Conservation (phyloP, 2,797 vertebrate genomes). For the Oreonectes daqikongensis region DNA sequence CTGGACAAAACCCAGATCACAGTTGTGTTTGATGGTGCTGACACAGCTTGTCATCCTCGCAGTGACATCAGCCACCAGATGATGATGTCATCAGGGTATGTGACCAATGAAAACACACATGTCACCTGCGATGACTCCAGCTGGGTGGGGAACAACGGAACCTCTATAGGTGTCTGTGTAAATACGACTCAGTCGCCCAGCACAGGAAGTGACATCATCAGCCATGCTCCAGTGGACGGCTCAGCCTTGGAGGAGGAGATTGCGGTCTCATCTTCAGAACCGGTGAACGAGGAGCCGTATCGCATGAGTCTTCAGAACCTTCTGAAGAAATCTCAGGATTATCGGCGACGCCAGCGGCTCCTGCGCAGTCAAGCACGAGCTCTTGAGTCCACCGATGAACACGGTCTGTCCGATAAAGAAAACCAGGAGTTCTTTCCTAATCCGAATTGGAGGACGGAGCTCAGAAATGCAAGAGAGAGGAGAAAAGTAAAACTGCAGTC, state of each 20-base stretch:
- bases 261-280: conserved; percentile 36
- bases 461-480: conserved; percentile 61
- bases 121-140: conserved; percentile 40
- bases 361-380: conserved; percentile 72
- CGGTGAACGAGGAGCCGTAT: conserved; percentile 70
- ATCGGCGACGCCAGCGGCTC: conserved; percentile 74
- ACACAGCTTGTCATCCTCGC: background rate
- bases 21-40: conserved; percentile 39
- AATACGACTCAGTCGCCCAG: conserved; percentile 59
- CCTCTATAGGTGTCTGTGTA: conserved; percentile 56
- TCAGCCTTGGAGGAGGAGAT: conserved; percentile 67
- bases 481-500: conserved; percentile 30
- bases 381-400: conserved; percentile 61
- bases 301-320: conserved; percentile 87
- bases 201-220: conserved; percentile 71
- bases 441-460: conserved; percentile 48
- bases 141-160: conserved; percentile 29
- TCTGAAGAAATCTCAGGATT: conserved; percentile 91
- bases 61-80: conserved; percentile 56
- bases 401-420: conserved; percentile 88
- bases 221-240: conserved; percentile 71
- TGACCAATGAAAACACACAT: conserved; percentile 63
- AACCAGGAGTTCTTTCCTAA: conserved; percentile 72
- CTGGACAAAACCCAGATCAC: conserved; percentile 37
- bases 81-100: conserved; percentile 66